These are phyloP conservation scores for Todiramphus chloris DNA, from an alignment of 2,113 vertebrate genomes.

Conservation along the genomic window DNA sequence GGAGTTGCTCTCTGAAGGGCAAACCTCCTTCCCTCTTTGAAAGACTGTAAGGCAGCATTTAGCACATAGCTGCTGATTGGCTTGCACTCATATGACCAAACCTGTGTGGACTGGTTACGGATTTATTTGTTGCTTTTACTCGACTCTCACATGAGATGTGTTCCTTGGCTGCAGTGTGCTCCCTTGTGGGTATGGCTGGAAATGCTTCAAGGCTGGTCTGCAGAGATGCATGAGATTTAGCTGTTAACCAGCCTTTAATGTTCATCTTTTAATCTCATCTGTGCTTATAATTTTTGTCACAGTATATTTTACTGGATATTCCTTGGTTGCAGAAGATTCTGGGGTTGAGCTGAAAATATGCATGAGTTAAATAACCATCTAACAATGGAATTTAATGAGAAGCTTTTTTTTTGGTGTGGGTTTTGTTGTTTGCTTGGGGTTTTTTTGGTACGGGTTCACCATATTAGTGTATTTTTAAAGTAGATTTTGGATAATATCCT, in stretches of 20 bases:
- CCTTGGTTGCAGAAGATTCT: not conserved
- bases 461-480: not conserved
- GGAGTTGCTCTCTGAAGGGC: not conserved
- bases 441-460: not conserved
- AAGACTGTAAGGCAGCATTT: conserved; percentile 40
- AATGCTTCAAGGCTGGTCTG: conserved; percentile 1
- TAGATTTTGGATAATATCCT: not conserved
- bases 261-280: not conserved
- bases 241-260: not conserved
- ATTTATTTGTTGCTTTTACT: conserved; percentile 44
- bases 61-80: conserved; percentile 53
- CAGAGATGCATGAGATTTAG: not conserved
- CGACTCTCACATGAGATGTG: not conserved
- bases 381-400: not conserved
- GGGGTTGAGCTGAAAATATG: not conserved
- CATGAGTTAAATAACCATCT: not conserved
- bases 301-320: not conserved
- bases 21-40: not conserved
- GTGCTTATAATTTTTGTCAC: not conserved
- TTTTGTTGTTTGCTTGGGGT: not conserved
- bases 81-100: conserved; percentile 31
- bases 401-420: not conserved
- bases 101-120: conserved; percentile 37
- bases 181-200: conserved; percentile 74
- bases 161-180: conserved; percentile 68